Base-by-base conservation (phyloP, 2,113 vertebrate genomes). In the Maccullochella peelii region DNA sequence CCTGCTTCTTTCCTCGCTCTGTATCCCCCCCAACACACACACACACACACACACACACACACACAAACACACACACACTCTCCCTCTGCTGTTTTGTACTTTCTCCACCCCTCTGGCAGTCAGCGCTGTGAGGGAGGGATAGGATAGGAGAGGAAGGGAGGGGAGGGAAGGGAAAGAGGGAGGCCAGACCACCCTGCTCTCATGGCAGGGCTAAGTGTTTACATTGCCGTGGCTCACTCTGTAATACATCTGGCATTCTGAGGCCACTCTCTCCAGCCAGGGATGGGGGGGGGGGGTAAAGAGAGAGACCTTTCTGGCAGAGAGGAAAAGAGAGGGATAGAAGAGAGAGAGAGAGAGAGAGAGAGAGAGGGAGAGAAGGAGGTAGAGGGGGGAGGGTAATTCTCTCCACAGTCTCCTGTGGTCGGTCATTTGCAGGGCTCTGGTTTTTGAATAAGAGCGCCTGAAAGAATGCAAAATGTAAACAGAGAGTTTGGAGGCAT, bases 221-320 rank as follows among this genome's bases (percentile, higher is more conserved):
- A 99, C 98, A 98, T 97, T 98, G 97, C 97, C 96, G 95, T 97
- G 95, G 96, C 97, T 96, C 95, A 97, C 97, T 98, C 97, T 98
- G 97, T 98, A 98, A 99, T 98, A 98, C 97, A 98, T 99, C 97
- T 99, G 97, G 97, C 97, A 98, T 98, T 98, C 98, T 97, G 96
- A 97, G 97, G 97, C 97, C 96, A 87, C 92, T 97, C 96, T 94
- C 96, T 97, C 96, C 94, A 97, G 96, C 96, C 93, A 95, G 84
- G 80, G 85, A 86, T 27, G 92, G 81, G 54, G 83, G 73, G 33
- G 62, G 65, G 0, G 67, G 76, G 89, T 77, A 90, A 91, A 91
- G 79, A 87, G 86, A 85, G 86, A 86, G 72, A 92, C 89, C 87
- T 89, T 91, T 92, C 84, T 89, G 85, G 88, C 80, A 84, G 63